A percentile compares a stretch with the other conserved stretches of the same genome.
phyloP scores from a whole-genome alignment of 2,113 vertebrate genomes.

The Merops nubicus region DNA sequence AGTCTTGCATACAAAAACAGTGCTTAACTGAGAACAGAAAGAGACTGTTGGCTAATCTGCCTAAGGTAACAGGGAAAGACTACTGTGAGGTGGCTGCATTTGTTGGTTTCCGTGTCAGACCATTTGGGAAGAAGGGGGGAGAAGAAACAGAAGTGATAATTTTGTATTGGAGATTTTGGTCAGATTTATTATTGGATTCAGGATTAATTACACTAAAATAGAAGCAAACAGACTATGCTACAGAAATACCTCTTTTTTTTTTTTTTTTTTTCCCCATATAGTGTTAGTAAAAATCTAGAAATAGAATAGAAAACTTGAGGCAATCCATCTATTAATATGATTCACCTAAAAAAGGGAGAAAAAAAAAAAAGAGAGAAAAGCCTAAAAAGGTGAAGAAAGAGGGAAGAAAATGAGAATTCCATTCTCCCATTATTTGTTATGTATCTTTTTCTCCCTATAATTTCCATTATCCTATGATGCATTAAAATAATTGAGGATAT shows the following conservation, averaged over 20 bases:
- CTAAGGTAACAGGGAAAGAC: neutral
- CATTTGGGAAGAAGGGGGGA: neutral
- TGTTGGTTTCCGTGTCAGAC: neutral
- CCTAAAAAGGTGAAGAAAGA: neutral
- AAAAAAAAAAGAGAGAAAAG: neutral
- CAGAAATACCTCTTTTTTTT: neutral
- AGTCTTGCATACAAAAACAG: neutral
- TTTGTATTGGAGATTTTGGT: neutral
- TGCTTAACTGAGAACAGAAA: neutral
- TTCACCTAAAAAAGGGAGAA: too few species aligned
- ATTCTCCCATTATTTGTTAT: neutral
- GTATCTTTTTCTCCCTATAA: neutral
- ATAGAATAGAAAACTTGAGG: neutral
- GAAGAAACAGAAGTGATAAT: neutral
- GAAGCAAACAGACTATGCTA: neutral
- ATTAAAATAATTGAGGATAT: neutral
- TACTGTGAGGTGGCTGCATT: neutral
- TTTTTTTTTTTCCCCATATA: neutral
- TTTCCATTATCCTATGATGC: neutral
- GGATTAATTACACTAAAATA: neutral
- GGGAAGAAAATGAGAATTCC: neutral
- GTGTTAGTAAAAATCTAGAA: too few species aligned
- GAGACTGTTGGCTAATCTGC: neutral
- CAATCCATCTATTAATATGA: neutral
- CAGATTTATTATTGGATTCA: neutral